Percentiles rank a stretch among this genome's conserved stretches.
phyloP scores from a whole-genome alignment of 2,113 vertebrate species.

The Benitochromis conjunctus region DNA sequence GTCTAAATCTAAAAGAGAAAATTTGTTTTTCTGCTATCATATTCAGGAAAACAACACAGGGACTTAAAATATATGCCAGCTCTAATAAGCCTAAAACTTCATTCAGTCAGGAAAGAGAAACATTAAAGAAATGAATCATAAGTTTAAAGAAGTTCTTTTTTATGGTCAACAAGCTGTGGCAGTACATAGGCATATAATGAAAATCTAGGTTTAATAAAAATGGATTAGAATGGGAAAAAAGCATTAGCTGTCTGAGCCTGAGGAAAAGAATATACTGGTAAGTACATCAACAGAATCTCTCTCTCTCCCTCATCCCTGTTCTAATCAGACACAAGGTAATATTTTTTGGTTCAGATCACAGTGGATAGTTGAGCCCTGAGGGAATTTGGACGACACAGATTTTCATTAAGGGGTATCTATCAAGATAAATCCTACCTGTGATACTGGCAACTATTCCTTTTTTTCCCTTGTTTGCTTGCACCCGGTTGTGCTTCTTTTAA shows the following conservation, averaged over 20 bases:
- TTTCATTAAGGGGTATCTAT: neutral
- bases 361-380: neutral
- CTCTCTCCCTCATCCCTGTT: neutral
- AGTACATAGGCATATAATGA: neutral
- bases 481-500: neutral
- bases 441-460: neutral
- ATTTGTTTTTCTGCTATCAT: constrained; percentile 20
- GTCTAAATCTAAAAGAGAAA: neutral
- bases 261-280: neutral
- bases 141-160: neutral
- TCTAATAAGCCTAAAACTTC: neutral
- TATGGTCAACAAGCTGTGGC: neutral
- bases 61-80: neutral
- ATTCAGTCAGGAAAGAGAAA: neutral
- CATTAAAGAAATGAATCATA: neutral
- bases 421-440: neutral
- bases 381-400: neutral
- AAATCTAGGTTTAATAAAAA: neutral
- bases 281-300: neutral
- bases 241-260: neutral
- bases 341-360: neutral
- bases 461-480: neutral
- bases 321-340: neutral
- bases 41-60: constrained; percentile 4
- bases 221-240: neutral